phyloP scores from a whole-genome alignment of 2,888 invertebrate species.

The Polydrusus cervinus region DNA sequence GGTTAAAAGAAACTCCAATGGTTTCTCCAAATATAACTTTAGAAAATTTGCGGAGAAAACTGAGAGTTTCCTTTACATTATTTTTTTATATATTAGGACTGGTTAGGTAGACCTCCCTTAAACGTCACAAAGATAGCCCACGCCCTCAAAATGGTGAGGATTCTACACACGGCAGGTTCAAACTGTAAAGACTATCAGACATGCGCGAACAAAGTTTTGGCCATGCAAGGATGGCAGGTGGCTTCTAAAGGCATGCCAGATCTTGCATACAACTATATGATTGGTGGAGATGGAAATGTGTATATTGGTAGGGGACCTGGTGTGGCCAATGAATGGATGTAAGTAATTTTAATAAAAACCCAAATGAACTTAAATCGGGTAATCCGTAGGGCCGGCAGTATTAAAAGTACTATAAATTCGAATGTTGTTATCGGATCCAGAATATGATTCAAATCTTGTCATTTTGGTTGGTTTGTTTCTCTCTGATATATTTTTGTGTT shows the following conservation, averaged over 20 bases:
- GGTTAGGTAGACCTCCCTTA: constrained; percentile 77
- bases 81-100: too few relatives aligned
- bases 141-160: constrained; percentile 65
- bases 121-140: constrained; percentile 29
- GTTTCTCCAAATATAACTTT: too few relatives aligned
- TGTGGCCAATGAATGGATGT: constrained; percentile 63
- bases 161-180: constrained; percentile 73
- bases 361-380: neutral
- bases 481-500: constrained; percentile 14
- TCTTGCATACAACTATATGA: constrained; percentile 72
- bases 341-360: constrained; percentile 21
- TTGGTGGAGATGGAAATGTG: constrained; percentile 85
- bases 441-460: too few relatives aligned
- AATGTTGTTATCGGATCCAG: too few relatives aligned
- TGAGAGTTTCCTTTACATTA: too few relatives aligned
- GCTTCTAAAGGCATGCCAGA: constrained; percentile 66
- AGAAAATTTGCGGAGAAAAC: too few relatives aligned
- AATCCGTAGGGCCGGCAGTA: neutral
- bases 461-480: too few relatives aligned
- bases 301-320: constrained; percentile 77
- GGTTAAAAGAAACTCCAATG: too few relatives aligned
- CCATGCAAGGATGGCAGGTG: constrained; percentile 70
- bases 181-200: constrained; percentile 69
- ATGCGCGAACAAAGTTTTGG: constrained; percentile 73
- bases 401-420: too few relatives aligned